Conservation (phyloP, 2,113 vertebrate genomes). For the Sisor rabdophorus region DNA sequence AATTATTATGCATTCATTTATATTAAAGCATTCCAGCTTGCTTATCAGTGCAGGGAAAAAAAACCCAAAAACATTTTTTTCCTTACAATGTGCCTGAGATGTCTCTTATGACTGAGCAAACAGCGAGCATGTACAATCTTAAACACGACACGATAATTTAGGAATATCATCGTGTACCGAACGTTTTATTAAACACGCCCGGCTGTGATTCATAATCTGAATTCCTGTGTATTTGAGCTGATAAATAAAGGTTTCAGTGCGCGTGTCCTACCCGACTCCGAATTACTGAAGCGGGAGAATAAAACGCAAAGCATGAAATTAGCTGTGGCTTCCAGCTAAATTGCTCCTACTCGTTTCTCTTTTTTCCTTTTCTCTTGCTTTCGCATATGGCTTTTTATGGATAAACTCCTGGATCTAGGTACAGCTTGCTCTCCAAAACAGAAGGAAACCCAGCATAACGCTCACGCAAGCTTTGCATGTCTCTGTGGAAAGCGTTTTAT, state of each 20-base stretch:
- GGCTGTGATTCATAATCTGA: background rate
- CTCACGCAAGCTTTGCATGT: conserved; percentile 27
- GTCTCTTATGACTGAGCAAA: background rate
- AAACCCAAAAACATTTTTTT: background rate
- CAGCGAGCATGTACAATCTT: background rate
- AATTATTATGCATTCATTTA: too few species aligned
- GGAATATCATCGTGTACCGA: too few species aligned
- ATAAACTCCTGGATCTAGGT: conserved; percentile 3
- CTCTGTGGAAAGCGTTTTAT: conserved; percentile 15
- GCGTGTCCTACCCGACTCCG: conserved; percentile 32
- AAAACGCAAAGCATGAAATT: conserved; percentile 67
- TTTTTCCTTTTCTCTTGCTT: background rate
- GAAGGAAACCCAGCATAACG: background rate
- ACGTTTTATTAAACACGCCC: background rate
- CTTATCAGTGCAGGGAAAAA: too few species aligned
- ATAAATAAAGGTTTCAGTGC: conserved; percentile 10
- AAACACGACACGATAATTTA: background rate
- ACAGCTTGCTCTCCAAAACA: conserved; percentile 4
- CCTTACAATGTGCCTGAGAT: background rate
- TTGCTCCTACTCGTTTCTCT: conserved; percentile 44
- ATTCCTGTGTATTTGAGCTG: background rate
- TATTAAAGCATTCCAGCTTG: too few species aligned
- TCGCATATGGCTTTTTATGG: conserved; percentile 43
- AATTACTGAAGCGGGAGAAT: conserved; percentile 60
- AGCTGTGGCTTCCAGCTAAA: conserved; percentile 59